Base-by-base conservation (phyloP, 1,140 invertebrate species). In the Caenorhabditis latens region DNA sequence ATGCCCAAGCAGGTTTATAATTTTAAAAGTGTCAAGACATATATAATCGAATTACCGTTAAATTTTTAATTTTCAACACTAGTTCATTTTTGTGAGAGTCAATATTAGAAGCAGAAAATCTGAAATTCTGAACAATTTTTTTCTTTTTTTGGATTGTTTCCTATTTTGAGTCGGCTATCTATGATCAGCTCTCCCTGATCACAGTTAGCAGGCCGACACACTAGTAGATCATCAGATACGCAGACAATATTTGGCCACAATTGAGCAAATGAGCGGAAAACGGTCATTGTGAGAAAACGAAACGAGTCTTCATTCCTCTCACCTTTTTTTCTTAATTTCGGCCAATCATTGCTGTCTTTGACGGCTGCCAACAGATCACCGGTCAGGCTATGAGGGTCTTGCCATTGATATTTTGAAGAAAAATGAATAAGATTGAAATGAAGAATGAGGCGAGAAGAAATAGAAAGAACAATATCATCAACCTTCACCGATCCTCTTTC, bases 181-280 rank as follows among this genome's bases (percentile, higher is more conserved):
- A 16, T 43, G 46, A 79, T 50, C 40, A n/a, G 67, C 16, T 19
- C 71, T 46, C 43, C 1, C 43, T 46, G 40, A 16, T 71, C 40
- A 71, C 19, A 43, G 24, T 16, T 4, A n/a, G 40, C 7, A 24
- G 9, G 11, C 19, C 9, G 5, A 79, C 3, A 50, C 4, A 79
- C 19, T 13, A 50, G 6, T 16, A 50, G 46, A 79, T 53, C 8
- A 79, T 2, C 6, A 13, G 71, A 79, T 24, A 79, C 71, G 71
- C 71, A 79, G 71, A 50, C 71, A 50, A 14, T 50, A 79, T 50
- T 32, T 79, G 71, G 42, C 11, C 21, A 46, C n/a, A 13, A 53
- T 53, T 79, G 71, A 79, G 71, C 71, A 79, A 79, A 50, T 79
- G 71, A 79, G 43, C 46, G 46, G 71, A 79, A 79, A 79, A 79